phyloP scores from a whole-genome alignment of 2,888 invertebrate species.

The Eupithecia exiguata region DNA sequence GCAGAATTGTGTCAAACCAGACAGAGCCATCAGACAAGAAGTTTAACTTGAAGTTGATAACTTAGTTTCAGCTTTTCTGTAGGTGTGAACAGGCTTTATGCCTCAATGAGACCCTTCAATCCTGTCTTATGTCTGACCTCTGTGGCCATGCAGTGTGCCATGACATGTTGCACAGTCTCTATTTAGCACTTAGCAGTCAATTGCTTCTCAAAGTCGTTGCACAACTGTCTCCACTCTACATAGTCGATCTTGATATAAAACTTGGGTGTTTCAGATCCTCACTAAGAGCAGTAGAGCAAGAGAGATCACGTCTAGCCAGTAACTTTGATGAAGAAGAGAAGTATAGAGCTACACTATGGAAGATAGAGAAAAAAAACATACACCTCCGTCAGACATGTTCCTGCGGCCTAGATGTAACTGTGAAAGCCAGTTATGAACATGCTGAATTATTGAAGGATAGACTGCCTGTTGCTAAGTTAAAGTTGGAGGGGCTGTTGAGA shows the following conservation, averaged over 20 bases:
- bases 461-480: constrained; percentile 65
- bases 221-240: background rate
- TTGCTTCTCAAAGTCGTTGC: background rate
- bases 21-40: too few species aligned
- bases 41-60: too few species aligned
- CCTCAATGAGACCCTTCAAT: background rate
- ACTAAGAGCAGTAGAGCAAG: constrained; percentile 68
- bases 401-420: constrained; percentile 60
- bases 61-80: too few species aligned
- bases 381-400: constrained; percentile 56
- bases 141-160: background rate
- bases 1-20: too few species aligned
- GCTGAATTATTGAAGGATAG: constrained; percentile 65
- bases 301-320: constrained; percentile 56
- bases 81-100: background rate
- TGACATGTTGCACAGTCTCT: background rate
- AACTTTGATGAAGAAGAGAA: constrained; percentile 66
- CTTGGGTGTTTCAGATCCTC: constrained; percentile 60
- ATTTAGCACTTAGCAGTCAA: background rate
- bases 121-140: background rate
- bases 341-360: constrained; percentile 63
- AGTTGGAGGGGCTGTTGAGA: constrained; percentile 62
- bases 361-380: constrained; percentile 59
- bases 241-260: background rate
- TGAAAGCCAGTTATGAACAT: constrained; percentile 61